Evolutionary conservation across 2,797 vertebrate genomes (phyloP).

Genomic region (Coreius guichenoti): DNA sequence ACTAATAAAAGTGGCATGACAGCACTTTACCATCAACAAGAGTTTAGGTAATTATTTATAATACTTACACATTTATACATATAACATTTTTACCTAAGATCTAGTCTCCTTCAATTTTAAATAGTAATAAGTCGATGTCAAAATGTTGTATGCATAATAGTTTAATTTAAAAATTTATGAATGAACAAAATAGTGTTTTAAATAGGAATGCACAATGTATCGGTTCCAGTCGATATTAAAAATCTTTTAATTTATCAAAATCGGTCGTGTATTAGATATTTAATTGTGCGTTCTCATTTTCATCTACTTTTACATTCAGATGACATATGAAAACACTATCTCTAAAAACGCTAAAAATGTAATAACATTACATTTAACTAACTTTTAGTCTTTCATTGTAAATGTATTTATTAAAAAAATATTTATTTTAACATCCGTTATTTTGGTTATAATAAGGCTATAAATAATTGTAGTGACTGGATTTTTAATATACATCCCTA

Average conservation of each 20-base stretch:
- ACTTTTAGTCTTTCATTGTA: neutral
- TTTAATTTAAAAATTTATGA: neutral
- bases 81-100: neutral
- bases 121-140: neutral
- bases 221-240: neutral
- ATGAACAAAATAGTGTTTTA: neutral
- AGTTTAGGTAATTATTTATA: neutral
- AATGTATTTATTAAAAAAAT: neutral
- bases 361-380: neutral
- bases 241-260: neutral
- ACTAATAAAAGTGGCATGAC: neutral
- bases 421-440: neutral
- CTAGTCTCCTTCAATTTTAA: neutral
- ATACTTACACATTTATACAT: neutral
- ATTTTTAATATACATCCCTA: neutral
- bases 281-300: neutral
- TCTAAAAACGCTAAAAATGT: neutral
- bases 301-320: neutral
- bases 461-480: neutral
- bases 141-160: neutral
- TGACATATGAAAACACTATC: neutral
- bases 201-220: neutral
- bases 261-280: too few relatives aligned
- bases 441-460: neutral
- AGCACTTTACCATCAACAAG: neutral